These are phyloP conservation scores for Macropus fuliginosus DNA, from an alignment of 2,797 vertebrate species.

Conservation along the genomic window DNA sequence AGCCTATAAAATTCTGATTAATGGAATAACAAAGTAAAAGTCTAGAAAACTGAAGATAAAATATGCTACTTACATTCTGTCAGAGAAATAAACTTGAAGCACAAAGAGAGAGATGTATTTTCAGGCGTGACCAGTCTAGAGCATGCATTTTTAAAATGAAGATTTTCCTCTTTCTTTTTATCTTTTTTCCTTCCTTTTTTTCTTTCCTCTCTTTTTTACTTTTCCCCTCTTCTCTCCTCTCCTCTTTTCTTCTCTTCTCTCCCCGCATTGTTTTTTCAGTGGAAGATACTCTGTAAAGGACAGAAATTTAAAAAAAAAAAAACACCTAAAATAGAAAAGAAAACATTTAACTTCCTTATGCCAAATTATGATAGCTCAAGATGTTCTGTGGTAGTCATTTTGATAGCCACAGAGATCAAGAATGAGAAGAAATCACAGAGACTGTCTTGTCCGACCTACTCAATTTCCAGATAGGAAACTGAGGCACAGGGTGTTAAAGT, in stretches of 20 bases:
- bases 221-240: no score
- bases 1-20: neutral
- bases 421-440: neutral
- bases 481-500: neutral
- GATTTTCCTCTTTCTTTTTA: neutral
- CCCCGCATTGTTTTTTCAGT: neutral
- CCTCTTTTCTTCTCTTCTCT: neutral
- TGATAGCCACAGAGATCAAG: neutral
- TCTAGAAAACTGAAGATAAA: neutral
- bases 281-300: neutral
- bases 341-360: neutral
- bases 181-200: accelerated
- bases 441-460: neutral
- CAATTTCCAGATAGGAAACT: neutral
- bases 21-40: neutral
- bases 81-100: neutral
- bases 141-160: neutral
- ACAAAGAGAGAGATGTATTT: neutral
- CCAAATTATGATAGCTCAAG: neutral
- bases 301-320: neutral
- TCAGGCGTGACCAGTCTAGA: neutral
- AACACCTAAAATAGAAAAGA: neutral
- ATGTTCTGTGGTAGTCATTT: neutral
- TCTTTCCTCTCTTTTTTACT: no score
- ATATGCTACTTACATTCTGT: neutral